Evolutionary conservation across 2,113 vertebrate species (phyloP), one percentile per base, ranked within the genome.

Genomic region (Paraplagusia blochii): DNA sequence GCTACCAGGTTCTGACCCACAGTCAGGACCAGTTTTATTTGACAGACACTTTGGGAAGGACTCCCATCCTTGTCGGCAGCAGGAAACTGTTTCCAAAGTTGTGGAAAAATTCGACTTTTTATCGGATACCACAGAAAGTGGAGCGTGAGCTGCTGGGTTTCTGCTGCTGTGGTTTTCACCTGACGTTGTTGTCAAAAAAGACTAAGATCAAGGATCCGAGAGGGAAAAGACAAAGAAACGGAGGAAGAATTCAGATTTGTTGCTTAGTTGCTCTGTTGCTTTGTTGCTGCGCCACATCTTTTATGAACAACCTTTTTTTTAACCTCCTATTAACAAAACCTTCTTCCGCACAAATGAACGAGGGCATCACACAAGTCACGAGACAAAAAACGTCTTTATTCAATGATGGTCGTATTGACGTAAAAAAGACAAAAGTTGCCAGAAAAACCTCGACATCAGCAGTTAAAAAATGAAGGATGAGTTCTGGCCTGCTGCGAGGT

Each of bases 21-120:
- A 66, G 66, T 51, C 70, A 56, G 54, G 29, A 53, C 19, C 48
- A 53, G 73, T 53, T 74, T 66, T 18, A 55, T 38, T 19, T n/a
- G 43, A 58, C 53, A 73, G 76, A 66, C 73, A 77, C 50, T 62
- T 83, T 79, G 76, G 69, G 83, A 61, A 47, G 51, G 38, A 7
- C 55, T 69, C 53, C 45, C 53, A 35, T 69, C 40, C 62, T 34
- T 67, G 55, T 60, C 79, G 74, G 73, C 69, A 57, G 53, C 53
- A 22, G 4, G 35, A n/a, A 58, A 50, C 18, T 4, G 34, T 63
- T 59, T 73, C 5, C 19, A 63, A 80, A 76, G 73, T 73, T 77
- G 53, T 18, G n/a, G 44, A 66, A 51, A 38, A 58, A 66, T 72
- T 74, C 1, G 62, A 70, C 74, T 77, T 80, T 67, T 50, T 17